Evolutionary conservation across 2,888 invertebrate species (phyloP).

Genomic region (Coleophora flavipennella): DNA sequence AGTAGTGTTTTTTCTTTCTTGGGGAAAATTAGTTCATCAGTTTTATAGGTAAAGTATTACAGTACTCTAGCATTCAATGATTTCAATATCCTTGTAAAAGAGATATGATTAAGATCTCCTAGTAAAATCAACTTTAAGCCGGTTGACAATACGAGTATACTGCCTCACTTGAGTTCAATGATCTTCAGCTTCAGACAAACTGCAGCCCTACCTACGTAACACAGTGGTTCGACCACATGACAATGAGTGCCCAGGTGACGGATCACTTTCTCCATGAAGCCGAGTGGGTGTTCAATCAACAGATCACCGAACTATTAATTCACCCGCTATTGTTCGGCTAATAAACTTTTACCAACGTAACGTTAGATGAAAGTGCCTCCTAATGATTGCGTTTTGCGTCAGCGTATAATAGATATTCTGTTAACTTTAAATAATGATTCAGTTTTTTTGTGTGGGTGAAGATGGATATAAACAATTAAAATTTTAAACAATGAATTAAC

Average conservation of each 20-base stretch:
- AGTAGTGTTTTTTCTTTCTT: too few species aligned
- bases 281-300: constrained; percentile 43
- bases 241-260: constrained; percentile 21
- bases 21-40: too few species aligned
- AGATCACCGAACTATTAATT: constrained; percentile 33
- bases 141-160: too few species aligned
- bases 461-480: too few species aligned
- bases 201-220: constrained; percentile 38
- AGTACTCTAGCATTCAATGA: too few species aligned
- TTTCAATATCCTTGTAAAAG: too few species aligned
- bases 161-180: too few species aligned
- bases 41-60: too few species aligned
- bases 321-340: constrained; percentile 47
- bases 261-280: constrained; percentile 45
- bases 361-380: constrained; percentile 42
- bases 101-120: too few species aligned
- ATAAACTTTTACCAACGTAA: constrained; percentile 50
- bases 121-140: too few species aligned
- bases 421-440: constrained; percentile 13
- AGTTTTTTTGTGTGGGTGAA: not conserved
- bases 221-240: constrained; percentile 33
- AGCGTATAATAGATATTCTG: constrained; percentile 35
- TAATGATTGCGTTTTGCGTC: constrained; percentile 43
- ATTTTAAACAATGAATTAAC: too few species aligned
- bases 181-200: not conserved